Base-by-base conservation (phyloP, 1,140 invertebrate genomes). In the Helicoverpa zea region DNA sequence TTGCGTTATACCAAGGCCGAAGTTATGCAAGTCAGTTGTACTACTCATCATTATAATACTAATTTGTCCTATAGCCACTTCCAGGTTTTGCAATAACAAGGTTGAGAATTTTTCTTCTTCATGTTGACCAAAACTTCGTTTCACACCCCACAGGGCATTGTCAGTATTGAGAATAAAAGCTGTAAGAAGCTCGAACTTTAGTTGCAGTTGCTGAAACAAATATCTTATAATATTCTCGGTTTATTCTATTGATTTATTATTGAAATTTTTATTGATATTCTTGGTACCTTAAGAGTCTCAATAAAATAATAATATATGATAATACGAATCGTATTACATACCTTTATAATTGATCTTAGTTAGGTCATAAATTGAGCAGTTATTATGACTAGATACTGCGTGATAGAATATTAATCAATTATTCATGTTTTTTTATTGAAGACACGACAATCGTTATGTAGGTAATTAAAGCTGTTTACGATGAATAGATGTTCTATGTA, bases 1-100 rank as follows among this genome's bases (percentile, higher is more conserved):
- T 84, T 97, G 96, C 82, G 90, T 95, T 16, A 85, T 96, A 66
- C 96, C 96, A 10, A 89, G 92, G 52, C 93, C 96, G 10, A 87
- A 92, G 73, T 90, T 97, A 18, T 92, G 95, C 78, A 96, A 96
- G 96, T 96, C 95, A 77, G 75, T 77, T 14, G 14, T 14, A 52
- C 47, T 29, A 51, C 12, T 14, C 12, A 30, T 72, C 18, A 72
- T 68, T 43, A 68, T 43, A 43, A 23, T n/a, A 47, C 47, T 35
- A 58, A 13, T 30, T 61, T 29, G 29, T 61, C 10, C 23, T 43
- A 9, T 43, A 9, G 35, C 5, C 9, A 43, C 1, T 43, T 9
- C 9, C 5, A 43, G 35, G 5, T 43, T 43, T 9, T 9, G 35
- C 35, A 43, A 43, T 43, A 9, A 43, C 9, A 43, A 43, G 5